Evolutionary conservation across 2,888 invertebrate genomes (phyloP).

Genomic region (Cheilosia soror): DNA sequence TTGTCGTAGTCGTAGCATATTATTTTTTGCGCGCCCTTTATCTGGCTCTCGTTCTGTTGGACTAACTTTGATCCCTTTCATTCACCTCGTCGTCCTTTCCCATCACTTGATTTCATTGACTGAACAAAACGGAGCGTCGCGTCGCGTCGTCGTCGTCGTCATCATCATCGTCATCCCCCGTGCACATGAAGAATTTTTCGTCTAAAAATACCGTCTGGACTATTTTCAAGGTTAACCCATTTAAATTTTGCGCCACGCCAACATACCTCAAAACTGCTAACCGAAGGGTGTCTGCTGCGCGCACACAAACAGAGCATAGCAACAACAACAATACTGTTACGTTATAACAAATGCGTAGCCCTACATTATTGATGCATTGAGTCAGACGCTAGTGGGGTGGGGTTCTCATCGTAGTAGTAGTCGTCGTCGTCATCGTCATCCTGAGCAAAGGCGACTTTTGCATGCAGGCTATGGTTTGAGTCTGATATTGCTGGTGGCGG

Average conservation of each 20-base stretch:
- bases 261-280: conserved; percentile 49
- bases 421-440: conserved; percentile 33
- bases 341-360: conserved; percentile 74
- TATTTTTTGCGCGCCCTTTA: conserved; percentile 51
- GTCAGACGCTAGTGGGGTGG: conserved; percentile 70
- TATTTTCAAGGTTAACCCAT: conserved; percentile 75
- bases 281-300: conserved; percentile 61
- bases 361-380: conserved; percentile 74
- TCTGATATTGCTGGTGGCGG: conserved; percentile 23
- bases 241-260: conserved; percentile 70
- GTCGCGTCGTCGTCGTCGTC: conserved; percentile 14
- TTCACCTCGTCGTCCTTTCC: conserved; percentile 26
- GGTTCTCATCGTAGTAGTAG: conserved; percentile 30
- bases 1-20: neutral
- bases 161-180: conserved; percentile 55
- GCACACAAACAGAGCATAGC: conserved; percentile 19
- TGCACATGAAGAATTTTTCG: conserved; percentile 66
- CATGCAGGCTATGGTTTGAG: conserved; percentile 52
- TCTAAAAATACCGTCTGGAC: conserved; percentile 75
- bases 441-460: conserved; percentile 38
- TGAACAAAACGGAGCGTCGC: conserved; percentile 22
- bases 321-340: conserved; percentile 67
- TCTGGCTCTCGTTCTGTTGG: conserved; percentile 8
- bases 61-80: conserved; percentile 43
- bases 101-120: conserved; percentile 58